phyloP scores from a whole-genome alignment of 1,140 invertebrate genomes.

The Batillaria attramentaria region DNA sequence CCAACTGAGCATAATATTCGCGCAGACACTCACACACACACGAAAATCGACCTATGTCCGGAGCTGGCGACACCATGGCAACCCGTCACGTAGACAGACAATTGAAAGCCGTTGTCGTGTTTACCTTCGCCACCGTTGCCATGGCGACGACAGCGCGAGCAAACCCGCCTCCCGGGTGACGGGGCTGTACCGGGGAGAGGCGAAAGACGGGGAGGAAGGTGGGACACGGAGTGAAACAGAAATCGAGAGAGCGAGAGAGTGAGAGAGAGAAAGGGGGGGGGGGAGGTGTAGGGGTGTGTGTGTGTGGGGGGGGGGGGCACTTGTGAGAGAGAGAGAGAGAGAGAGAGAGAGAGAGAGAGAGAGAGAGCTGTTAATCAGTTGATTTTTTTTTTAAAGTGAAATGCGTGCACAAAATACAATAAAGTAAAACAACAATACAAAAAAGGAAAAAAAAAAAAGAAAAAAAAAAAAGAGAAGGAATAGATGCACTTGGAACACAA shows the following conservation, averaged over 20 bases:
- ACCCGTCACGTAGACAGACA: conserved; percentile 16
- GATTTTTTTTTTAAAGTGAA: too few species aligned
- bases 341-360: background rate
- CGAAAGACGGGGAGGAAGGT: too few species aligned
- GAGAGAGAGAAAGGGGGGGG: background rate
- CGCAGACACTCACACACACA: background rate
- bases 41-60: conserved; percentile 3
- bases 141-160: conserved; percentile 14
- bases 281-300: background rate
- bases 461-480: too few species aligned
- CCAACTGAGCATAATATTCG: too few species aligned
- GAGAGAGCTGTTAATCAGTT: too few species aligned
- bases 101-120: conserved; percentile 19
- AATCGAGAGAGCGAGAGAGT: conserved; percentile 2
- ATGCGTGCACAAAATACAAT: background rate
- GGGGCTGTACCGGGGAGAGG: too few species aligned
- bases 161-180: conserved; percentile 9
- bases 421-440: background rate
- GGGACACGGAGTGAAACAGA: too few species aligned
- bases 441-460: too few species aligned
- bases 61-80: conserved; percentile 7
- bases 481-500: too few species aligned
- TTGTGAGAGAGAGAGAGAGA: background rate
- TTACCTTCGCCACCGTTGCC: conserved; percentile 16
- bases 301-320: too few species aligned